phyloP scores from a whole-genome alignment of 1,140 invertebrate genomes.

The Zaprionus davidi region DNA sequence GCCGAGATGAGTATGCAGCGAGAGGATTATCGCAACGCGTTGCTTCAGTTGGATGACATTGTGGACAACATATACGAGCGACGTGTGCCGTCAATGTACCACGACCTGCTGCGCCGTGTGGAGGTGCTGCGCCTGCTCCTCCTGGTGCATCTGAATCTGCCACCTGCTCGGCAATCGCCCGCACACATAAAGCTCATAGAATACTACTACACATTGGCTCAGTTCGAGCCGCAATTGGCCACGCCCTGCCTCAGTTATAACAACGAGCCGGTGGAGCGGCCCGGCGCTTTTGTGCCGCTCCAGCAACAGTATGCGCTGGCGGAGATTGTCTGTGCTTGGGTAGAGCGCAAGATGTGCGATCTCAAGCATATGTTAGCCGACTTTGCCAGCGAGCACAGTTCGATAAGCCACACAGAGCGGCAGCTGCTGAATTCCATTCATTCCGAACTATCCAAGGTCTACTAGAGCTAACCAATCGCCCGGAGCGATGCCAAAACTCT shows the following conservation, averaged over 20 bases:
- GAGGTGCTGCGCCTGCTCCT: slow-evolving; percentile 75
- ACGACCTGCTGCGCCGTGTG: slow-evolving; percentile 63
- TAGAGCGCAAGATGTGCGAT: slow-evolving; percentile 68
- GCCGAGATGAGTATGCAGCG: slow-evolving; percentile 59
- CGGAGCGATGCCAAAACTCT: not conserved
- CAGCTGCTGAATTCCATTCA: slow-evolving; percentile 57
- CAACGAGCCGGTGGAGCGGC: slow-evolving; percentile 44
- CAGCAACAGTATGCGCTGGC: slow-evolving; percentile 68
- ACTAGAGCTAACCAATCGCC: slow-evolving; percentile 32
- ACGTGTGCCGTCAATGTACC: slow-evolving; percentile 65
- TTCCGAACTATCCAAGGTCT: slow-evolving; percentile 49
- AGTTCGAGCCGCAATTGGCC: slow-evolving; percentile 42
- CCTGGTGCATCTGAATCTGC: slow-evolving; percentile 71
- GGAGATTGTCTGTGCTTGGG: slow-evolving; percentile 72
- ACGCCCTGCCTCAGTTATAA: slow-evolving; percentile 21
- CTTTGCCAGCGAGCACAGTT: slow-evolving; percentile 59
- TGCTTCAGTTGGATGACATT: slow-evolving; percentile 81
- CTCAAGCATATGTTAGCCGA: slow-evolving; percentile 61
- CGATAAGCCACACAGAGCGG: slow-evolving; percentile 51
- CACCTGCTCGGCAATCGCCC: slow-evolving; percentile 77
- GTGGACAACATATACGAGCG: slow-evolving; percentile 81
- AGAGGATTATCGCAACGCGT: slow-evolving; percentile 63
- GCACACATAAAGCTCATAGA: slow-evolving; percentile 83
- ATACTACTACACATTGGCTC: slow-evolving; percentile 68
- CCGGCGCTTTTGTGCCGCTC: slow-evolving; percentile 66